Evolutionary conservation across 2,797 vertebrate species (phyloP), one percentile per base, ranked within the genome.

Genomic region (Trematomus bernacchii): DNA sequence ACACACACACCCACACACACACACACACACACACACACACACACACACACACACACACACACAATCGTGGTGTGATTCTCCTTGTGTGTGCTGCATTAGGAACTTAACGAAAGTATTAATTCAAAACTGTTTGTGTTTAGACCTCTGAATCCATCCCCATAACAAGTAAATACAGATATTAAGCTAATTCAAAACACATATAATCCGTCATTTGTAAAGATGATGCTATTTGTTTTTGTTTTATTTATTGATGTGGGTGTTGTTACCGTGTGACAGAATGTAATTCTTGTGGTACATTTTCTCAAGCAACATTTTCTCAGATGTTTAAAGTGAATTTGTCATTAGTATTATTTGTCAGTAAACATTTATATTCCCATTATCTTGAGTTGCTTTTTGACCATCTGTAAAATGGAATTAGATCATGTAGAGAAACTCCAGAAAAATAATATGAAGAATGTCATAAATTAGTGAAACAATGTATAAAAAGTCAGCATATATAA

Each of bases 241-340:
- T 19, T 40, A 21, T 27, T 27, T 27, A 50, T 77, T 59, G 33
- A 3, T 50, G 5, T 42, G 16, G 8, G 6, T 43, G 33, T 53
- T 52, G 54, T 61, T 74, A 50, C 52, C 1, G 1, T 74, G 77
- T 59, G 67, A 77, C 66, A 67, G 13, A 8, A 66, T 63, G 62
- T 21, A 0, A 21, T 10, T 30, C 3, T n/a, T 58, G 16, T 27
- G 11, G 11, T n/a, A 5, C 16, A 18, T 21, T 59, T 60, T 48
- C 44, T 63, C 16, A 13, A 2, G 19, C 4, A 30, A 16, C 5
- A 19, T 60, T 70, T 54, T 10, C 18, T 67, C 40, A 6, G 9
- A 19, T 66, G 33, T 51, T 55, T 13, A 30, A 18, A 11, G 2
- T 57, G 1, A 47, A 40, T 0, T 21, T 11, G 12, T 10, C 8